These are phyloP conservation scores for Baryphthengus martii DNA, from an alignment of 2,113 vertebrate species.

Conservation along the genomic window DNA sequence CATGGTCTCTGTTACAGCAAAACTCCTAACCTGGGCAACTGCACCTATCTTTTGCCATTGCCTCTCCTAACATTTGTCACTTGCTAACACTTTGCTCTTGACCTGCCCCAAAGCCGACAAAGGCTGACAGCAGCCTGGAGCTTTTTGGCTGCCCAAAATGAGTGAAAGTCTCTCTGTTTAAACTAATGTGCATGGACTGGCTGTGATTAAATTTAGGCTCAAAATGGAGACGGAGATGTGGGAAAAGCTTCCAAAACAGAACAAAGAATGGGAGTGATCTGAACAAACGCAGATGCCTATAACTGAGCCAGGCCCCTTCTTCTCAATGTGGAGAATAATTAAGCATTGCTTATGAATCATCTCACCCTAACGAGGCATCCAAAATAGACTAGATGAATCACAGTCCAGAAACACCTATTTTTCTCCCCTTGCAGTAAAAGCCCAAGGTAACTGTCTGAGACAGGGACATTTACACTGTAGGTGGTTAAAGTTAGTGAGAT, in stretches of 20 bases:
- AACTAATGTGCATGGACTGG: background rate
- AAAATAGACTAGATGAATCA: conserved; percentile 56
- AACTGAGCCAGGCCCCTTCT: background rate
- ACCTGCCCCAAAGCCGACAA: background rate
- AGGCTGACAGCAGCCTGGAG: background rate
- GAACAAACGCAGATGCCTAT: conserved; percentile 25
- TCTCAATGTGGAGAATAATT: conserved; percentile 20
- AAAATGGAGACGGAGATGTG: background rate
- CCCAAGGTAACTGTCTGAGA: background rate
- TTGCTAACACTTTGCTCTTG: background rate
- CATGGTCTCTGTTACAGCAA: rapidly evolving
- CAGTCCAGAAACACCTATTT: conserved; percentile 31
- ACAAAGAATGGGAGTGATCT: background rate
- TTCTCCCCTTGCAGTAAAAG: background rate
- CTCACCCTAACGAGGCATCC: background rate
- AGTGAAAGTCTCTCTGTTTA: background rate
- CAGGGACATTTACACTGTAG: background rate
- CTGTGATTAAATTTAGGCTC: background rate
- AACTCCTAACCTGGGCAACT: background rate
- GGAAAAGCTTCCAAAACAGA: background rate
- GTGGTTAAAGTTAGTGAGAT: background rate
- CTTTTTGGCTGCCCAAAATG: background rate
- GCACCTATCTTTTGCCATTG: background rate
- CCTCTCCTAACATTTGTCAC: background rate
- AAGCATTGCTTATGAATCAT: background rate